A percentile compares a stretch with the other conserved stretches of the same genome.
phyloP scores from a whole-genome alignment of 1,140 invertebrate genomes.

The Gonioctena quinquepunctata region DNA sequence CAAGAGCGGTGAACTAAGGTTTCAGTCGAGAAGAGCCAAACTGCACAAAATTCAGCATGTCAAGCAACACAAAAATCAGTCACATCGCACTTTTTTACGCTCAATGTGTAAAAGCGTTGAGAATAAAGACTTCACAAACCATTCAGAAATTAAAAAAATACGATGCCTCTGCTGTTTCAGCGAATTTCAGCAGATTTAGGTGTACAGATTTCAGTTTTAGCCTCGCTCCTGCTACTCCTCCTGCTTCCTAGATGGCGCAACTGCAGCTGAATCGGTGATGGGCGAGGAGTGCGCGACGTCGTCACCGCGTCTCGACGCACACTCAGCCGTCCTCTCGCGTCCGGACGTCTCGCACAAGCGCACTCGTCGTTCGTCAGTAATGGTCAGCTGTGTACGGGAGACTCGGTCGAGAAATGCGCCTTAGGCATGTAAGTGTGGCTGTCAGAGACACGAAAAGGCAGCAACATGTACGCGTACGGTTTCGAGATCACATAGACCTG shows the following conservation, averaged over 20 bases:
- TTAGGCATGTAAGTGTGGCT: constrained; percentile 55
- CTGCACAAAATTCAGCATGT: no score
- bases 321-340: not conserved
- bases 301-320: not conserved
- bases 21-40: no score
- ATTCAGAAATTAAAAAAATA: no score
- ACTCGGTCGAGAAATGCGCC: constrained; percentile 52
- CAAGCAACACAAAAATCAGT: no score
- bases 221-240: not conserved
- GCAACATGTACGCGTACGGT: constrained; percentile 64
- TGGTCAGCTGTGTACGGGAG: constrained; percentile 45
- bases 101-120: no score
- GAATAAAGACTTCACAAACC: no score
- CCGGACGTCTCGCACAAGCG: constrained; percentile 3
- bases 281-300: not conserved
- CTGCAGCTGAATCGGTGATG: not conserved
- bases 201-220: constrained; percentile 6
- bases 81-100: no score
- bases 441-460: constrained; percentile 54
- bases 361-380: constrained; percentile 14
- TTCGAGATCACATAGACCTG: constrained; percentile 65
- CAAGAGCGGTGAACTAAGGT: no score
- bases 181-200: no score
- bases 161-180: no score
- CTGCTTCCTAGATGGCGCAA: not conserved